A percentile compares a stretch with the other conserved stretches of the same genome.
phyloP scores from a whole-genome alignment of 2,797 vertebrate species.

The Aotus griseimembra region DNA sequence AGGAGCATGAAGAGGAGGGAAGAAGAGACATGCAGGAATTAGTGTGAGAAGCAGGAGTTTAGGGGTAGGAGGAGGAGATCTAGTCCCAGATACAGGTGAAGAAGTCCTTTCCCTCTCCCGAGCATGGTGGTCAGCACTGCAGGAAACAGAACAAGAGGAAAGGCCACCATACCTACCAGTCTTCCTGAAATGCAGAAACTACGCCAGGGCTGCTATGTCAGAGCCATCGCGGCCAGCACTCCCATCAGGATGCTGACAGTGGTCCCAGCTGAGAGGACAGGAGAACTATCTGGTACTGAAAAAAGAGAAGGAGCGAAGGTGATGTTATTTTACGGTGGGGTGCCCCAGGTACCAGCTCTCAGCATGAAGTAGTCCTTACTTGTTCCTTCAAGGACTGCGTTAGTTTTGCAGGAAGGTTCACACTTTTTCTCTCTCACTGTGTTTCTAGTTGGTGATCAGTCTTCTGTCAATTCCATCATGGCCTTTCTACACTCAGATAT shows the following conservation, averaged over 20 bases:
- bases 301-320: neutral
- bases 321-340: neutral
- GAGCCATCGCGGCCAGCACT: neutral
- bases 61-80: neutral
- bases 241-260: neutral
- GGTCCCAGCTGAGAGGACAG: neutral
- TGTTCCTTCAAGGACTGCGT: neutral
- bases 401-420: neutral
- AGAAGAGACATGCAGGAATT: neutral
- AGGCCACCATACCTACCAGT: slow-evolving; percentile 20
- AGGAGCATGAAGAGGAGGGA: neutral
- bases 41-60: neutral
- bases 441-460: neutral
- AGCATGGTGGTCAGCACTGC: neutral
- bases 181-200: neutral
- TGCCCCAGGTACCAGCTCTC: neutral
- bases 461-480: neutral
- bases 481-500: neutral
- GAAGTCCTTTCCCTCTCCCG: neutral
- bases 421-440: neutral
- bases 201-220: neutral
- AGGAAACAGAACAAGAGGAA: neutral
- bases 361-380: neutral
- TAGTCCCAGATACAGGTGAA: neutral
- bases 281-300: neutral